Evolutionary conservation across 1,140 invertebrate species (phyloP).

Genomic region (Marisa cornuarietis): DNA sequence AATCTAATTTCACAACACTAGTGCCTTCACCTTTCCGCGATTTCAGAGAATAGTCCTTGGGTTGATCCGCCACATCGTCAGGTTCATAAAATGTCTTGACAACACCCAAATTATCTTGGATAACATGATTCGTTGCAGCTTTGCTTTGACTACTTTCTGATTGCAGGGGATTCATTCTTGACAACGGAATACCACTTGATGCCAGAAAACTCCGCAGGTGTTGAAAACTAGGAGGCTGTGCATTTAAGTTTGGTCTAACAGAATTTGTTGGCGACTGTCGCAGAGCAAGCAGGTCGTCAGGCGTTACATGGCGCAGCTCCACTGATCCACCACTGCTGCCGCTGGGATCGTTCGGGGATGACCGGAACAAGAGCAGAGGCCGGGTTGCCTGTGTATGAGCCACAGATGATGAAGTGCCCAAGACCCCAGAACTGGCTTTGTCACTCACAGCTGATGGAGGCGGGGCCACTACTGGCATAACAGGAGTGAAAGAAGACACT

Average conservation of each 20-base stretch:
- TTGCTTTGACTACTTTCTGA: background rate
- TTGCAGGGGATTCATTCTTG: background rate
- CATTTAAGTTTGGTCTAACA: background rate
- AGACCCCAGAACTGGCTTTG: background rate
- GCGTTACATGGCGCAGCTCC: slow-evolving; percentile 14
- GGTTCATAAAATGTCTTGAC: background rate
- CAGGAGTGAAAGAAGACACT: background rate
- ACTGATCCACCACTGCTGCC: background rate
- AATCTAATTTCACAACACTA: background rate
- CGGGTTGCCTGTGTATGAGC: slow-evolving; percentile 14
- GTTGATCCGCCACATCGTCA: background rate
- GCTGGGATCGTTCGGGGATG: background rate
- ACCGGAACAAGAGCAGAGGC: slow-evolving; percentile 11
- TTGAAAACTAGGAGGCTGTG: background rate
- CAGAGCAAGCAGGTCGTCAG: slow-evolving; percentile 7
- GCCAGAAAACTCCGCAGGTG: slow-evolving; percentile 5
- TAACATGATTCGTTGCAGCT: slow-evolving; percentile 3
- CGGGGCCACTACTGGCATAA: background rate
- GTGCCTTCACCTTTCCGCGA: background rate
- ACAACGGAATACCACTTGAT: background rate
- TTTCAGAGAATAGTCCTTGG: slow-evolving; percentile 16
- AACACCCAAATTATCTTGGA: background rate
- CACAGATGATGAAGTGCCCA: background rate
- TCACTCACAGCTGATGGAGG: background rate
- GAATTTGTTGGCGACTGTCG: slow-evolving; percentile 15